Conservation (phyloP, 2,797 vertebrate species). For the Molossus molossus region DNA sequence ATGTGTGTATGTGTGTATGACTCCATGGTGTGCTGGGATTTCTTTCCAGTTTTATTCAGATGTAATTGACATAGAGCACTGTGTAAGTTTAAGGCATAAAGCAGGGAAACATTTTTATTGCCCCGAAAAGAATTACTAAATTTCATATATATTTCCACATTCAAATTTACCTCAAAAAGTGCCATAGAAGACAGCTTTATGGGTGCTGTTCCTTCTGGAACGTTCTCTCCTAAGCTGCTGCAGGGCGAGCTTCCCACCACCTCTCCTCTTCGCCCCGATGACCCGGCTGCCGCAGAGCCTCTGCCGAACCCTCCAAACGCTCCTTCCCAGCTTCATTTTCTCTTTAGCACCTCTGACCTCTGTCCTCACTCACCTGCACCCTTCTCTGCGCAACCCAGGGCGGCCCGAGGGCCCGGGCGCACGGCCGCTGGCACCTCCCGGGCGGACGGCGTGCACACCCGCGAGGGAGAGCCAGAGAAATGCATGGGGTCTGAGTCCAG, state of each 20-base stretch:
- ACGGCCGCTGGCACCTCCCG: too few relatives aligned
- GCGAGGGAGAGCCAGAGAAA: not conserved
- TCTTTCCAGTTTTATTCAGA: not conserved
- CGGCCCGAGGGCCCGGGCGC: too few relatives aligned
- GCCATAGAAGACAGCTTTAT: not conserved
- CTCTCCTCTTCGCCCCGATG: not conserved
- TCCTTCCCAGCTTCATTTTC: not conserved
- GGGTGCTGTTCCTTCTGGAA: not conserved
- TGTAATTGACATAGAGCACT: not conserved
- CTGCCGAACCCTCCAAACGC: fast-evolving
- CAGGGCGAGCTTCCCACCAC: not conserved
- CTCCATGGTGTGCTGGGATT: not conserved
- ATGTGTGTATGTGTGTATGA: not conserved
- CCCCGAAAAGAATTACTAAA: not conserved
- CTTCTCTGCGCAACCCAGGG: too few relatives aligned
- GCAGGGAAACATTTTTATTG: not conserved
- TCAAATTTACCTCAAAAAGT: not conserved
- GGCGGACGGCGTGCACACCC: too few relatives aligned
- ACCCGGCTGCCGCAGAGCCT: fast-evolving
- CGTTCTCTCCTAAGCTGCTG: not conserved
- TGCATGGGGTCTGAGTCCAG: not conserved
- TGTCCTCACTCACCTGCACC: too few relatives aligned
- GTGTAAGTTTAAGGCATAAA: not conserved
- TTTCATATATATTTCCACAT: not conserved
- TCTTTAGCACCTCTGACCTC: not conserved